Percentiles rank a stretch among this genome's conserved stretches.
phyloP scores from a whole-genome alignment of 2,888 invertebrate species.

The Eristalinus sepulchralis region DNA sequence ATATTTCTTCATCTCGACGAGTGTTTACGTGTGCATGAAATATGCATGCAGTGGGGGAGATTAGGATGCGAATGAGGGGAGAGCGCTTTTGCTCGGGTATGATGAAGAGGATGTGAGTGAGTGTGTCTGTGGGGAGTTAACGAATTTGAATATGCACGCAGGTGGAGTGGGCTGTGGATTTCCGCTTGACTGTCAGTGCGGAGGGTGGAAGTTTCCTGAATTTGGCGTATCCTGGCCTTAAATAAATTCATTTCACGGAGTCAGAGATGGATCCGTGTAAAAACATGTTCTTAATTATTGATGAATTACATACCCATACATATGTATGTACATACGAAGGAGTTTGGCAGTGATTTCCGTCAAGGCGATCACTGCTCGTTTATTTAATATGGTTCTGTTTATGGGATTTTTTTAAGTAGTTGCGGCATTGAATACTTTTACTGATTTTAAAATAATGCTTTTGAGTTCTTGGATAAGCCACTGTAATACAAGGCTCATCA shows the following conservation, averaged over 20 bases:
- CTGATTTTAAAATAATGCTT: too few species aligned
- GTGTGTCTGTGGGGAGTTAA: background rate
- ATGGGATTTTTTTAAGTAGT: too few species aligned
- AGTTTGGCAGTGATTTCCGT: too few species aligned
- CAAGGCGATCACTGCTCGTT: too few species aligned
- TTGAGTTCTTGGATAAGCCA: too few species aligned
- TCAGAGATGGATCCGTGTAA: background rate
- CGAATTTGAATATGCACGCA: background rate
- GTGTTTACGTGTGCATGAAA: constrained; percentile 64
- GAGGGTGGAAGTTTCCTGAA: background rate
- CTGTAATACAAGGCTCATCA: too few species aligned
- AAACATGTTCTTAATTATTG: background rate
- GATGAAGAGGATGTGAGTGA: background rate
- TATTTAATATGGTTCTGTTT: too few species aligned
- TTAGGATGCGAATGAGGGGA: constrained; percentile 31
- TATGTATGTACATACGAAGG: too few species aligned
- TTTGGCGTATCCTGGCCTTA: background rate
- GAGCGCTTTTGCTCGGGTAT: background rate
- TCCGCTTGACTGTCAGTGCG: background rate
- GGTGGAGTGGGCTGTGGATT: background rate
- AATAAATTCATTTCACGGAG: background rate
- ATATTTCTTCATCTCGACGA: constrained; percentile 48
- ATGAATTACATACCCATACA: too few species aligned
- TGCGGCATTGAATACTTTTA: too few species aligned
- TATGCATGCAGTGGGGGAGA: constrained; percentile 32